A percentile compares a stretch with the other conserved stretches of the same genome.
Conservation (phyloP, 2,797 vertebrate species). For the Enteromius mattozi region DNA sequence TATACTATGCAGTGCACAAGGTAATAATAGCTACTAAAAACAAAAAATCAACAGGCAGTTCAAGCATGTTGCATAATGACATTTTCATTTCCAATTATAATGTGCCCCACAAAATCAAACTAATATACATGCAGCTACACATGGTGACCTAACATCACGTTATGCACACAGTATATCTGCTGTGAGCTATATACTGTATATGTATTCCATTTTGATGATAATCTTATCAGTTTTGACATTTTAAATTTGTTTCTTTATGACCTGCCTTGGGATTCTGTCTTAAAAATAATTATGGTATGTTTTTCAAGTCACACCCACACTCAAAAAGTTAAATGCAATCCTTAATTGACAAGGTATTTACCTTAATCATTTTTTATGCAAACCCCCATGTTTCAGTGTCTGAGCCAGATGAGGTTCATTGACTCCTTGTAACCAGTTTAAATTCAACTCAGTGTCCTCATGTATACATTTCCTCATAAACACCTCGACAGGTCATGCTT, state of each 20-base stretch:
- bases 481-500: conserved; percentile 40
- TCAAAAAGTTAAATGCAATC: not conserved
- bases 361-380: not conserved
- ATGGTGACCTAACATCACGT: not conserved
- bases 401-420: conserved; percentile 25
- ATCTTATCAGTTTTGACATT: not conserved
- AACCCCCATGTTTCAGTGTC: conserved; percentile 3
- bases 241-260: not conserved
- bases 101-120: not conserved
- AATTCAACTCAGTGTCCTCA: conserved; percentile 40
- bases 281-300: not conserved
- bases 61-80: not conserved
- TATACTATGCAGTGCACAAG: conserved; percentile 10
- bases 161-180: not conserved
- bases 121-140: not conserved
- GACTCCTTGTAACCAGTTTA: conserved; percentile 40
- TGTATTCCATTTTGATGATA: not conserved
- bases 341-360: not conserved
- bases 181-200: not conserved
- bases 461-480: conserved; percentile 54
- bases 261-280: conserved; percentile 8
- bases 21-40: conserved; percentile 8
- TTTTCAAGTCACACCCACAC: not conserved
- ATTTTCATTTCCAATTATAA: not conserved
- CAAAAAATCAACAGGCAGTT: not conserved